Percentiles rank a stretch among this genome's conserved stretches.
Conservation (phyloP, 2,113 vertebrate genomes). For the Gasterosteus aculeatus region DNA sequence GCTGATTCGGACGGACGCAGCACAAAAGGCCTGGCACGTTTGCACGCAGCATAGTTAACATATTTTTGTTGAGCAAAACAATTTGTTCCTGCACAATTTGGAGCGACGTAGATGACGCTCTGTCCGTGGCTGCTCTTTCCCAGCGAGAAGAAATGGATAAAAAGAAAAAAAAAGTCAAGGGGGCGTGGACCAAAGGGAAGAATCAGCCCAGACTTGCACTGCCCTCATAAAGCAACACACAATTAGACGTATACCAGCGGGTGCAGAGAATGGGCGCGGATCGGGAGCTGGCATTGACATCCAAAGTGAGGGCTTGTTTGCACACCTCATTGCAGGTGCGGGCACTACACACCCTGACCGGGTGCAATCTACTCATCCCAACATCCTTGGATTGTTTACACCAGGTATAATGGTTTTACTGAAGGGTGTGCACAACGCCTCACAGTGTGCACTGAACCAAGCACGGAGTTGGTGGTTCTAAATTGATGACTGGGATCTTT, state of each 20-base stretch:
- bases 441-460: conserved; percentile 1
- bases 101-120: background rate
- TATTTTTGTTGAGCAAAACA: conserved; percentile 25
- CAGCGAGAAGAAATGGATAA: background rate
- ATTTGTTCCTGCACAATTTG: conserved; percentile 6
- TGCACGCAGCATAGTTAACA: background rate
- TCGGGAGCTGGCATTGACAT: conserved; percentile 43
- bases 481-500: conserved; percentile 5
- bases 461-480: background rate
- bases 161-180: background rate
- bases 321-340: conserved; percentile 40
- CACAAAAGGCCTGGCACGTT: conserved; percentile 8
- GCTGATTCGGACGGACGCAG: conserved; percentile 9
- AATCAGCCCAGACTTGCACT: conserved; percentile 68
- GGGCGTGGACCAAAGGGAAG: conserved; percentile 17
- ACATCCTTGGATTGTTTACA: conserved; percentile 46
- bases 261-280: conserved; percentile 42
- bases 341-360: conserved; percentile 19
- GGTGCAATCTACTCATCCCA: conserved; percentile 1
- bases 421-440: conserved; percentile 39
- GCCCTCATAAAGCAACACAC: conserved; percentile 59
- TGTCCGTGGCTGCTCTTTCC: conserved; percentile 18
- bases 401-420: conserved; percentile 55
- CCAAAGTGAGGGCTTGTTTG: conserved; percentile 36
- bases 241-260: conserved; percentile 58